A percentile compares a stretch with the other conserved stretches of the same genome.
These are phyloP conservation scores for Hemistola chrysoprasaria DNA, from an alignment of 2,888 invertebrate species.

Conservation along the genomic window DNA sequence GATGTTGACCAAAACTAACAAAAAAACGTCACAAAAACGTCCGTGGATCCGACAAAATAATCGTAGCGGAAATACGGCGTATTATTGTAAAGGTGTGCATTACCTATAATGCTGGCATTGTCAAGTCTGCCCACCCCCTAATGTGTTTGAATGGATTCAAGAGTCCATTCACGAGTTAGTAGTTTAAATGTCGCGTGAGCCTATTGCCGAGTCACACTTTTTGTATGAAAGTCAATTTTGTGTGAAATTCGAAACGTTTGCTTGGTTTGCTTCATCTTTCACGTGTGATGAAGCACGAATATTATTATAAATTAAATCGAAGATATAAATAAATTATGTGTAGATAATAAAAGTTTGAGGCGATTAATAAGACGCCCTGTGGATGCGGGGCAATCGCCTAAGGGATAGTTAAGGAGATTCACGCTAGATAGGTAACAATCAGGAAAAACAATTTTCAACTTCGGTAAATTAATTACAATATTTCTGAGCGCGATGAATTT, in stretches of 20 bases:
- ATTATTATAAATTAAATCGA: too few species aligned
- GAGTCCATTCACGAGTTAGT: slow-evolving; percentile 42
- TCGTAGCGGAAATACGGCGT: slow-evolving; percentile 42
- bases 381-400: too few species aligned
- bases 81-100: slow-evolving; percentile 23
- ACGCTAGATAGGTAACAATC: too few species aligned
- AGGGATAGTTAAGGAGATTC: too few species aligned
- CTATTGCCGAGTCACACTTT: slow-evolving; percentile 35
- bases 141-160: slow-evolving; percentile 29
- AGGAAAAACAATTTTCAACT: too few species aligned
- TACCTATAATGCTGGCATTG: slow-evolving; percentile 38
- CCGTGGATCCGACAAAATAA: slow-evolving; percentile 36
- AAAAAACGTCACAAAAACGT: slow-evolving; percentile 21
- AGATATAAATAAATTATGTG: too few species aligned
- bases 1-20: slow-evolving; percentile 16
- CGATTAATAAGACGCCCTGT: too few species aligned
- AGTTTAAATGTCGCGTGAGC: slow-evolving; percentile 45
- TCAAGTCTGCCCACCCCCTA: slow-evolving; percentile 29
- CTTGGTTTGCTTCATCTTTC: too few species aligned
- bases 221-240: slow-evolving; percentile 18
- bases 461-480: too few species aligned
- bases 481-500: too few species aligned
- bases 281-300: too few species aligned
- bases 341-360: too few species aligned
- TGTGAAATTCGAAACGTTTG: slow-evolving; percentile 10